Base-by-base conservation (phyloP, 2,888 invertebrate genomes). In the Pachymerium ferrugineum region DNA sequence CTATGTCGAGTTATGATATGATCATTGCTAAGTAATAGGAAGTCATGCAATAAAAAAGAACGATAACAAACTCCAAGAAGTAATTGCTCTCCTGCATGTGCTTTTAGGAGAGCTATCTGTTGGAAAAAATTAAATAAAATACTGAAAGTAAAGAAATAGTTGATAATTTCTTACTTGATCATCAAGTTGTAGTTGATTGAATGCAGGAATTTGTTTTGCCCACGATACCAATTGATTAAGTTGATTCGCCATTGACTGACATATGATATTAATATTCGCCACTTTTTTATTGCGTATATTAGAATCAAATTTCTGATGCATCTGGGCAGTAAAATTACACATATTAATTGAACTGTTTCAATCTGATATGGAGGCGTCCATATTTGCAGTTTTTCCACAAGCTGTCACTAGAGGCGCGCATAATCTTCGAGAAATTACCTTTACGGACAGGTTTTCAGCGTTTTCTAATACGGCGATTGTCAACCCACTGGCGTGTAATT, bases 141-240 rank as follows among this genome's bases (percentile, higher is more conserved):
- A 16, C 73, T 68, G 19, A 42, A 28, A 5, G 10, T 29, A 31
- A 4, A 31, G 16, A 68, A 28, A 25, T 68, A 12, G 8, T 1
- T 3, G 70, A 68, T n/a, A 68, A 68, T 10, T 30, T 14, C 83
- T 79, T 83, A 92, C 91, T 87, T 98, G 97, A 83, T 99, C 98
- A 79, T 97, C 97, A 2, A 97, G 85, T 76, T 92, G 90, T 54
- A 99, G 87, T 79, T 97, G 95, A 70, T 92, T 91, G 85, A 99
- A 99, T 75, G 96, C 95, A 54, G 97, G 97, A 82, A 99, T 95
- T 84, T 93, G 93, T 84, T 98, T 98, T 77, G 98, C 98, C 98
- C 98, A 99, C 85, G 97, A 97, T 35, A 98, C 97, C 76, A 99
- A 86, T 74, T 95, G 92, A 75, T 97, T 86, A 72, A 99, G 86